Evolutionary conservation across 2,113 vertebrate genomes (phyloP), one percentile per base, ranked within the genome.

Genomic region (Tretioscincus oriximinensis): DNA sequence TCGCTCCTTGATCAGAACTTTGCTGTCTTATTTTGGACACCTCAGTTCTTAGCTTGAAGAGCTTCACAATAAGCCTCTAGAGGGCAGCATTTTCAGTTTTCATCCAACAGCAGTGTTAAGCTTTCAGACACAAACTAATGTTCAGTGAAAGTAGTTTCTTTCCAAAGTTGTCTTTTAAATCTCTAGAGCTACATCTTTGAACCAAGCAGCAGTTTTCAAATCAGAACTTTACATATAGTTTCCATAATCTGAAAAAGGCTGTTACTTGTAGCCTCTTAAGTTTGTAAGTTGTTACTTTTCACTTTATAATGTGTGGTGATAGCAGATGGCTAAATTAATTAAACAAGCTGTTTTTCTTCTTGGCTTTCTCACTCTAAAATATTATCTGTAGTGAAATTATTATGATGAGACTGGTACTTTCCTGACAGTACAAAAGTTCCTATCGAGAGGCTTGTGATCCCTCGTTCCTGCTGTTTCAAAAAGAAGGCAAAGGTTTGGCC

Each of bases 151-250:
- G 49, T 51, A 12, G 26, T 6, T 1, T 12, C 21, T n/a, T 86
- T 83, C 58, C 12, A 58, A 60, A 12, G 28, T 41, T 61, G 22
- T 58, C 73, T 78, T 70, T 61, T 61, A 83, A 70, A 41, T 41
- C 35, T 66, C 65, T 75, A 73, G 21, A 3, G 65, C 82, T 83
- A 18, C 7, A 4, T 26, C 10, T 73, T 75, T 29, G 9, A 24
- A 8, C 26, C 28, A 8, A 24, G 21, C 20, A 58, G 22, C 45
- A 54, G 6, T 51, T 21, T 29, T 78, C 2, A 3, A 70, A 47
- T 29, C 18, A 24, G 65, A 58, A 63, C 9, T 49, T 7, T 45
- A 28, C 64, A 66, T n/a, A 10, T n/a, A 60, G 9, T 29, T 47
- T 31, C 80, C 20, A 7, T 29, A 45, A 76, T 11, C 5, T 31